A percentile compares a stretch with the other conserved stretches of the same genome.
These are phyloP conservation scores for Phyllotreta cruciferae DNA, from an alignment of 2,888 invertebrate species.

Conservation along the genomic window DNA sequence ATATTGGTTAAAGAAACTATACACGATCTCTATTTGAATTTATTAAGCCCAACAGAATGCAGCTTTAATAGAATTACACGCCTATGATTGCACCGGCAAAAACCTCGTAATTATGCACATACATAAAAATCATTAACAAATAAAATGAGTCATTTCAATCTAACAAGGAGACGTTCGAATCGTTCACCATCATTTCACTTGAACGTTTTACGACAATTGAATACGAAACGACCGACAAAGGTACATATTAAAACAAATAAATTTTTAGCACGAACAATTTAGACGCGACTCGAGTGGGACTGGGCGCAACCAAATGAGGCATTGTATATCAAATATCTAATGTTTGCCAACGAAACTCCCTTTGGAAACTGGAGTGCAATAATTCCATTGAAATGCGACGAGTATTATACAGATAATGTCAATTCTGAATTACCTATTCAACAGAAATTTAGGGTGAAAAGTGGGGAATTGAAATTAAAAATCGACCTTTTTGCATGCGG, in stretches of 20 bases:
- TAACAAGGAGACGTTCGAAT: not conserved
- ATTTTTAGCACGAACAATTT: not conserved
- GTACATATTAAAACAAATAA: slow-evolving; percentile 7
- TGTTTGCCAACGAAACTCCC: too few species aligned
- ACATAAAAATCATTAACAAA: slow-evolving; percentile 7
- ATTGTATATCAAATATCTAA: too few species aligned
- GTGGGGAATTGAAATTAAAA: too few species aligned
- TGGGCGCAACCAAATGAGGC: too few species aligned
- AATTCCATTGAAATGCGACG: too few species aligned
- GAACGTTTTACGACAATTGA: slow-evolving; percentile 5
- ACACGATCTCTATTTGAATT: not conserved
- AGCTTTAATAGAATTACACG: not conserved
- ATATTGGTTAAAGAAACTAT: not conserved
- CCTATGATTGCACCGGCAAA: not conserved
- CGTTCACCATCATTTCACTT: slow-evolving; percentile 15
- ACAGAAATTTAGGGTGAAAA: too few species aligned
- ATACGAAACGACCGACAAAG: slow-evolving; percentile 4
- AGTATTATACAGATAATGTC: too few species aligned
- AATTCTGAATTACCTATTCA: too few species aligned
- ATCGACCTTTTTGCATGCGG: too few species aligned
- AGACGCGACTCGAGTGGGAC: too few species aligned
- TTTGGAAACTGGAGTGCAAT: too few species aligned
- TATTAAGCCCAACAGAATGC: not conserved
- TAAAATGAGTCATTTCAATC: slow-evolving; percentile 21
- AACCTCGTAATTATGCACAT: slow-evolving; percentile 2